A percentile compares a stretch with the other conserved stretches of the same genome.
phyloP scores from a whole-genome alignment of 2,113 vertebrate species.

The Spheniscus mendiculus region DNA sequence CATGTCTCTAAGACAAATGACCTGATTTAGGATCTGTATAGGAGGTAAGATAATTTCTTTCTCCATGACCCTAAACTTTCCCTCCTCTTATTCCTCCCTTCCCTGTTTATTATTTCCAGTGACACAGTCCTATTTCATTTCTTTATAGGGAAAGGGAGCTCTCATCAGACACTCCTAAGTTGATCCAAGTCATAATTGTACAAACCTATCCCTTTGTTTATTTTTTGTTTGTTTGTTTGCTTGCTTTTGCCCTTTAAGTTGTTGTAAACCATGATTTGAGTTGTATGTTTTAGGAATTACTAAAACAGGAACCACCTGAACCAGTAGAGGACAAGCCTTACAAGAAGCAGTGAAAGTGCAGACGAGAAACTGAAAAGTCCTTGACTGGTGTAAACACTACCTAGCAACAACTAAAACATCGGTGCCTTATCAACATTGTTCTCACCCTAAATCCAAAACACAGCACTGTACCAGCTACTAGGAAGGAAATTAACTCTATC shows the following conservation, averaged over 20 bases:
- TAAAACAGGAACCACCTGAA: too few relatives aligned
- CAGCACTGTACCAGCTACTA: too few relatives aligned
- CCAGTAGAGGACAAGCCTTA: too few relatives aligned
- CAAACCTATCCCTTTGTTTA: neutral
- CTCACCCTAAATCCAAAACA: too few relatives aligned
- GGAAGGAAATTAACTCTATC: too few relatives aligned
- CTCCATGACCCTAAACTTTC: neutral
- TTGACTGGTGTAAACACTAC: too few relatives aligned
- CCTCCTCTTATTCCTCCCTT: neutral
- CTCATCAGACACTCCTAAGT: accelerated
- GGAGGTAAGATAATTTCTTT: neutral
- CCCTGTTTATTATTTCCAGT: neutral
- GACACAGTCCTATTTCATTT: neutral
- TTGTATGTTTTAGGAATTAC: too few relatives aligned
- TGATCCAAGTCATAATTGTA: neutral
- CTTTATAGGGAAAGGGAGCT: neutral
- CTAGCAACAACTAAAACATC: too few relatives aligned
- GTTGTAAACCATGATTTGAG: too few relatives aligned
- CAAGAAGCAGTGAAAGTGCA: too few relatives aligned
- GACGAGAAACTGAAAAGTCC: too few relatives aligned
- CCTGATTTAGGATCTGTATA: neutral
- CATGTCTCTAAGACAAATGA: neutral
- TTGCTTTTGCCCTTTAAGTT: neutral
- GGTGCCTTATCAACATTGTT: too few relatives aligned
- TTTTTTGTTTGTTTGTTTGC: neutral